These are phyloP conservation scores for Diachrysia chrysitis DNA, from an alignment of 2,888 invertebrate species.

Conservation along the genomic window DNA sequence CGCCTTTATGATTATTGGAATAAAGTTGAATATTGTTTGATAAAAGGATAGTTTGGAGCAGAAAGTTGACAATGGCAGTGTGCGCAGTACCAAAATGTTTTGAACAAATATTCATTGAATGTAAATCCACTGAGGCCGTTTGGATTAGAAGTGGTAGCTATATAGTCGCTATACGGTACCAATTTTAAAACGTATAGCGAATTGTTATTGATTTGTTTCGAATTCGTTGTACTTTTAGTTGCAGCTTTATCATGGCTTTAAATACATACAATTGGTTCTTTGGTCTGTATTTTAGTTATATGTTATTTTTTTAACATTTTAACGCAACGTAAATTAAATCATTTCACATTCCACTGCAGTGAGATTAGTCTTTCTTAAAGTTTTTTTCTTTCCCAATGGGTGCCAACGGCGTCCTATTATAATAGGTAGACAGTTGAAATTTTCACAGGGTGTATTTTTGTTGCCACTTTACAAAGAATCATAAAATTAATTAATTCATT, in stretches of 20 bases:
- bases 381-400: no score
- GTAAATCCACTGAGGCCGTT: conserved; percentile 78
- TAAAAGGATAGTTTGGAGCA: conserved; percentile 54
- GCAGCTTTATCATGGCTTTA: neutral
- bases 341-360: no score
- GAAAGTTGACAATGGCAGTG: conserved; percentile 73
- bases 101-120: conserved; percentile 85
- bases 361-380: no score
- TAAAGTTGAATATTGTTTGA: conserved; percentile 62
- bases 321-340: no score
- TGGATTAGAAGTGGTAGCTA: conserved; percentile 80
- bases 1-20: conserved; percentile 31
- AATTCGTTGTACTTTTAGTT: conserved; percentile 5
- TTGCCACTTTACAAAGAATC: no score
- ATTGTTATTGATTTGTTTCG: conserved; percentile 56
- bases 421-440: no score
- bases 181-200: conserved; percentile 57
- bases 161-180: conserved; percentile 61
- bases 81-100: conserved; percentile 80
- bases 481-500: no score
- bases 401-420: no score
- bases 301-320: no score
- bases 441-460: no score
- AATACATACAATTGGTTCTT: neutral
- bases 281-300: no score